Evolutionary conservation across 2,113 vertebrate genomes (phyloP), one percentile per base, ranked within the genome.

Genomic region (Smithornis capensis): DNA sequence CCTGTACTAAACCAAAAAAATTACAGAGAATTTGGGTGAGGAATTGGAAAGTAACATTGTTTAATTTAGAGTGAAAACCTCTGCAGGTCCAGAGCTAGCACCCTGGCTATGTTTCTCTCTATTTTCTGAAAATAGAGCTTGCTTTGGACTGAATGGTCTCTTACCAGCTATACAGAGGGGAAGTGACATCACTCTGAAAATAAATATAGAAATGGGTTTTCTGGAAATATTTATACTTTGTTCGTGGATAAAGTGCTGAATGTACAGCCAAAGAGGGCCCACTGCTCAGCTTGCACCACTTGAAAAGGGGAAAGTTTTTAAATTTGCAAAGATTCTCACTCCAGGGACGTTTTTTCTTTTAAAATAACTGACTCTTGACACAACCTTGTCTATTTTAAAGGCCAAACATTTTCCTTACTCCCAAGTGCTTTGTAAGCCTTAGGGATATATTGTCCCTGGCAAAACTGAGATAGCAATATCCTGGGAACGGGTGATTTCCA

Each of bases 211-310:
- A 96, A 93, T 90, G 76, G 55, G 42, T 56, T 95, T 91, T 90
- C 87, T 97, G 93, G 94, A 96, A 97, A 96, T 95, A 96, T 95
- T 94, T 96, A 83, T 89, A 77, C 64, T 92, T 95, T 63, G 47
- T 83, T 95, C 75, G 29, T 62, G 64, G 71, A 86, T 87, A 78
- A 95, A 91, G 85, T 84, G 92, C 79, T 89, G 83, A 79, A 93
- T 70, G 74, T 95, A 96, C 80, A 93, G 92, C 83, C 91, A 95
- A 95, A 52, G 80, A 94, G 74, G 92, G 50, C 67, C 52, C 70
- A 60, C 60, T 79, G 92, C 83, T 94, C 85, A 75, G 78, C n/a
- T 76, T 85, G 75, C 40, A 60, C 49, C 55, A 95, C 77, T 93
- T 94, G 92, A 85, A 93, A 92, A 88, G 19, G 57, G 31, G 12